A percentile compares a stretch with the other conserved stretches of the same genome.
phyloP scores from a whole-genome alignment of 2,888 invertebrate genomes.

The Epinotia brunnichana region DNA sequence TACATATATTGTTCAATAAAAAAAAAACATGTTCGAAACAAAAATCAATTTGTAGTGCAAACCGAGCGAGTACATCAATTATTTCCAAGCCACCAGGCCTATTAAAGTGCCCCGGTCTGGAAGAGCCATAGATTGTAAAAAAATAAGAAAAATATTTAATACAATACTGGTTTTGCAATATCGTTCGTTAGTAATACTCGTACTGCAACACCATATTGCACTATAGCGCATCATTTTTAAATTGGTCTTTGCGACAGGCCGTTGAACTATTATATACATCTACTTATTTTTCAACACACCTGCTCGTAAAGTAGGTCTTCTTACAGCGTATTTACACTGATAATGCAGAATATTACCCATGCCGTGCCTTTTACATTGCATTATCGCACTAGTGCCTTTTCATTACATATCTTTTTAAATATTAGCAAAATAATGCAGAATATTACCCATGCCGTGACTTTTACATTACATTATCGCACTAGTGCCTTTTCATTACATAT shows the following conservation, averaged over 20 bases:
- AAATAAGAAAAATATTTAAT: constrained; percentile 45
- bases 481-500: too few species aligned
- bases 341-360: too few species aligned
- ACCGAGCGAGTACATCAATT: constrained; percentile 78
- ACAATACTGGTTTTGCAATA: neutral
- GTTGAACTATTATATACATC: neutral
- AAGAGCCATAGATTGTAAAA: constrained; percentile 71
- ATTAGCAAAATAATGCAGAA: too few species aligned
- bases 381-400: too few species aligned
- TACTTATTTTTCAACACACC: too few species aligned
- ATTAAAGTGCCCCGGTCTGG: constrained; percentile 71
- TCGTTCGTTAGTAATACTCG: neutral
- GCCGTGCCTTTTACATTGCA: too few species aligned
- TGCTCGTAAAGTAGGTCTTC: too few species aligned
- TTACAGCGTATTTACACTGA: too few species aligned
- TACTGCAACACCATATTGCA: neutral
- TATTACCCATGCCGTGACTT: too few species aligned
- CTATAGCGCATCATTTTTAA: neutral
- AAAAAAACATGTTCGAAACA: constrained; percentile 61
- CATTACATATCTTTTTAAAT: too few species aligned
- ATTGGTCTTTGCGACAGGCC: neutral
- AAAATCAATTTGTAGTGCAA: constrained; percentile 82
- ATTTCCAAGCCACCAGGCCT: constrained; percentile 78
- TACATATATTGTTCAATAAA: neutral
- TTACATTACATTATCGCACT: too few species aligned